Evolutionary conservation across 2,113 vertebrate species (phyloP).

Genomic region (Corythornis vintsioides): DNA sequence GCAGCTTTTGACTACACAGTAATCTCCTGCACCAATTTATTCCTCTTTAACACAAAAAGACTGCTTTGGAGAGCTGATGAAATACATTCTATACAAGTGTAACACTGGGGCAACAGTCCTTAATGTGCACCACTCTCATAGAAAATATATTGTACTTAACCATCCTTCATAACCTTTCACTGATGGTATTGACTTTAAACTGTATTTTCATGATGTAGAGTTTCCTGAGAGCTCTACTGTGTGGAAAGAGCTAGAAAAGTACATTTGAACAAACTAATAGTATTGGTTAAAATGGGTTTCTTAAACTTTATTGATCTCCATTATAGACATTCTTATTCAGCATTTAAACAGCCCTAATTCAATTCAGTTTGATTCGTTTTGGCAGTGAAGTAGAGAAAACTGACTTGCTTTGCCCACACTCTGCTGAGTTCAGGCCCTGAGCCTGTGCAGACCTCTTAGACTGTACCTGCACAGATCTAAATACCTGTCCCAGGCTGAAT

Average conservation of each 20-base stretch:
- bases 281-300: background rate
- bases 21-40: background rate
- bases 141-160: background rate
- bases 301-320: slow-evolving; percentile 1
- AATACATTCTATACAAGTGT: rapidly evolving
- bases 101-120: background rate
- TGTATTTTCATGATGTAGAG: background rate
- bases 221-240: background rate
- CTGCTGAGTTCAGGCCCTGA: background rate
- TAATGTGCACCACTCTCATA: background rate
- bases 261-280: background rate
- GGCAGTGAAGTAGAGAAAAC: background rate
- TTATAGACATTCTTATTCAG: background rate
- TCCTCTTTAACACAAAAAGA: background rate
- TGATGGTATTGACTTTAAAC: background rate
- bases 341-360: background rate
- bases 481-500: background rate
- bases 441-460: background rate
- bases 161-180: background rate
- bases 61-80: background rate
- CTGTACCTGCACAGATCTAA: background rate
- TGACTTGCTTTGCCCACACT: background rate
- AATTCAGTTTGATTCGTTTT: background rate
- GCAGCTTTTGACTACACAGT: background rate
- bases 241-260: background rate